A percentile compares a stretch with the other conserved stretches of the same genome.
phyloP scores from a whole-genome alignment of 2,888 invertebrate species.

The Bombyx huttoni region DNA sequence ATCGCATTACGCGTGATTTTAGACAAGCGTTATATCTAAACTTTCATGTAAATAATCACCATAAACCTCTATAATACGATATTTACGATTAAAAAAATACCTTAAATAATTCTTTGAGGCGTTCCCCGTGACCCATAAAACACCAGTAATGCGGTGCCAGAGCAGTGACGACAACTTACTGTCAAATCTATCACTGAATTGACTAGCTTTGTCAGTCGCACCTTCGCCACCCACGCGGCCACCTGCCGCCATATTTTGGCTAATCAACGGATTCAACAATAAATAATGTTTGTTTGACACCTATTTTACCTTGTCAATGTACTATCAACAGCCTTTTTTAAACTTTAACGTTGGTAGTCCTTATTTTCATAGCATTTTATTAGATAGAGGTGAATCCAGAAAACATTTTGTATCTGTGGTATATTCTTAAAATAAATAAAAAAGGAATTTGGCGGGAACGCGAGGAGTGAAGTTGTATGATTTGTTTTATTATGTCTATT shows the following conservation, averaged over 20 bases:
- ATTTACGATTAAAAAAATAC: slow-evolving; percentile 14
- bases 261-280: slow-evolving; percentile 16
- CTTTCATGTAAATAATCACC: not conserved
- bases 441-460: too few relatives aligned
- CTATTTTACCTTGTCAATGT: slow-evolving; percentile 3
- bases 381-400: too few relatives aligned
- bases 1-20: not conserved
- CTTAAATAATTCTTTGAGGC: slow-evolving; percentile 54
- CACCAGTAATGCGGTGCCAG: not conserved
- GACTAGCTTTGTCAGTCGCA: slow-evolving; percentile 40
- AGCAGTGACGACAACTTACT: not conserved
- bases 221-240: slow-evolving; percentile 48
- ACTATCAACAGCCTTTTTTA: slow-evolving; percentile 9
- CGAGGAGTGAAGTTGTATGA: too few relatives aligned
- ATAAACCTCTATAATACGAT: not conserved
- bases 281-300: slow-evolving; percentile 1
- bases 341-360: not conserved
- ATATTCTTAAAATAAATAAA: too few relatives aligned
- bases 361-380: not conserved
- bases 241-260: slow-evolving; percentile 27
- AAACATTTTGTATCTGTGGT: too few relatives aligned
- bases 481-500: too few relatives aligned
- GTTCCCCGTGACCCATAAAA: slow-evolving; percentile 52
- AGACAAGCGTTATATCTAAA: not conserved
- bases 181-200: slow-evolving; percentile 35